Evolutionary conservation across 2,888 invertebrate genomes (phyloP).

Genomic region (Pantelozetes paolii): DNA sequence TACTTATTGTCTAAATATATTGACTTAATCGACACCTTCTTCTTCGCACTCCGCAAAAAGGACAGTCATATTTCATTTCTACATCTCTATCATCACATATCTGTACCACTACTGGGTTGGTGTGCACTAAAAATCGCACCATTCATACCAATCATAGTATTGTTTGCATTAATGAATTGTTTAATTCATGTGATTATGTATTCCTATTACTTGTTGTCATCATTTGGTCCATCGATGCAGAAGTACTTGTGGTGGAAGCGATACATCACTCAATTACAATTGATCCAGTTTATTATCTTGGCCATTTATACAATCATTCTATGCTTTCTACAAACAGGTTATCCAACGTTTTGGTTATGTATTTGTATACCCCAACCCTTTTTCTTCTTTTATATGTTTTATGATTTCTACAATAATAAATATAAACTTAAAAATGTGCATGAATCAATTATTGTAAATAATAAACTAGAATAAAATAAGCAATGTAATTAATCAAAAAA

Average conservation of each 20-base stretch:
- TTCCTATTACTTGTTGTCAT: conserved; percentile 18
- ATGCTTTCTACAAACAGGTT: conserved; percentile 19
- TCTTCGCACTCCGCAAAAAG: conserved; percentile 37
- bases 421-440: too few relatives aligned
- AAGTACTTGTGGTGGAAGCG: conserved; percentile 40
- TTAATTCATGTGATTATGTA: conserved; percentile 38
- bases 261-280: conserved; percentile 38
- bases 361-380: conserved; percentile 25
- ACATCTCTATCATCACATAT: conserved; percentile 37
- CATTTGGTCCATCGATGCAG: conserved; percentile 20
- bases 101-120: conserved; percentile 35
- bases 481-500: too few relatives aligned
- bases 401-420: conserved; percentile 36
- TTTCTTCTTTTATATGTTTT: conserved; percentile 36
- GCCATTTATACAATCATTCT: conserved; percentile 19
- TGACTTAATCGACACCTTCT: conserved; percentile 32
- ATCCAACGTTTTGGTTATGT: conserved; percentile 25
- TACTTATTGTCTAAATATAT: conserved; percentile 10
- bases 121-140: not conserved
- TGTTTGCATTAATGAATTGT: conserved; percentile 34
- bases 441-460: too few relatives aligned
- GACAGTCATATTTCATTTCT: conserved; percentile 22
- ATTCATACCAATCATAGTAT: not conserved
- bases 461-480: too few relatives aligned
- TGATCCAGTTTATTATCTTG: conserved; percentile 20